These are phyloP conservation scores for Leucopsar rothschildi DNA, from an alignment of 2,113 vertebrate genomes.

Conservation along the genomic window DNA sequence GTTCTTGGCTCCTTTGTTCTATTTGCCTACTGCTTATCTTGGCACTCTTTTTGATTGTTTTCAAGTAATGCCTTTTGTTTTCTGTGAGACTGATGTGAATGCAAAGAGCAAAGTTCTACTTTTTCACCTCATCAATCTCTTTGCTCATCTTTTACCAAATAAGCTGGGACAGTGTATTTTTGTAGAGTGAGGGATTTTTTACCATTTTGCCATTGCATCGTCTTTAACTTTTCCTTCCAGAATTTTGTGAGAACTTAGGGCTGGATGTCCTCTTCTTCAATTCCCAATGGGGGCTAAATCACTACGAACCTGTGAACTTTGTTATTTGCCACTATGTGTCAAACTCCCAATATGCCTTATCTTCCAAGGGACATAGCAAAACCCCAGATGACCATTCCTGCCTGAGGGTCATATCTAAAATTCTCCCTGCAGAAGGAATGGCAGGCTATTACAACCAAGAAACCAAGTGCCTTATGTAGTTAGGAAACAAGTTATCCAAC, in stretches of 20 bases:
- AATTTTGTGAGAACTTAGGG: background rate
- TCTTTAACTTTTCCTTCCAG: background rate
- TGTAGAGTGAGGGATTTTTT: background rate
- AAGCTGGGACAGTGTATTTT: background rate
- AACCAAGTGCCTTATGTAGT: background rate
- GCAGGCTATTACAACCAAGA: background rate
- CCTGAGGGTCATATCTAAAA: background rate
- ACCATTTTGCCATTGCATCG: background rate
- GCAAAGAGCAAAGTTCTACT: background rate
- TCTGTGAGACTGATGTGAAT: background rate
- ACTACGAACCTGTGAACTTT: background rate
- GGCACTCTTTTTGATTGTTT: background rate
- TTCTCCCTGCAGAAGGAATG: background rate
- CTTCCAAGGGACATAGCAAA: background rate
- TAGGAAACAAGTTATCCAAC: background rate
- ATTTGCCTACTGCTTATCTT: slow-evolving; percentile 25
- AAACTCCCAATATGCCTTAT: background rate
- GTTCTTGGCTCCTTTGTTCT: slow-evolving; percentile 30
- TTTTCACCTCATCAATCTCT: background rate
- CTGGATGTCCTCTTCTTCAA: background rate
- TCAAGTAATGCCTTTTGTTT: slow-evolving; percentile 2
- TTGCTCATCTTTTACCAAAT: background rate
- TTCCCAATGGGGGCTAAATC: background rate
- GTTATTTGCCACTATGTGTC: background rate
- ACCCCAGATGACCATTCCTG: background rate